Evolutionary conservation across 2,113 vertebrate species (phyloP).

Genomic region (Coryphaenoides rupestris): DNA sequence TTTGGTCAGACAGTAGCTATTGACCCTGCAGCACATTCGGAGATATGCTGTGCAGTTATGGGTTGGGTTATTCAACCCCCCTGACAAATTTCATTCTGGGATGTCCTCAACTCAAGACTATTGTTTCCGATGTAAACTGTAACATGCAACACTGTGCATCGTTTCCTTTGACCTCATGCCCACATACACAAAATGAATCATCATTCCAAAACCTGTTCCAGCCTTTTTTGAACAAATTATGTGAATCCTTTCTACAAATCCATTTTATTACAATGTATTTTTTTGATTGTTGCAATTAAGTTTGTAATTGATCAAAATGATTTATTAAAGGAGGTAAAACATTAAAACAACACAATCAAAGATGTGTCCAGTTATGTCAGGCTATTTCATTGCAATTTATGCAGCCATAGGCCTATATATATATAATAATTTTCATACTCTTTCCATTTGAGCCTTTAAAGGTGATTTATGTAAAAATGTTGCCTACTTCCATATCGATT

Average conservation of each 20-base stretch:
- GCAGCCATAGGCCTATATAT: too few species aligned
- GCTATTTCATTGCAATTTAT: too few species aligned
- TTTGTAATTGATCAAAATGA: slow-evolving; percentile 70
- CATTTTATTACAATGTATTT: slow-evolving; percentile 66
- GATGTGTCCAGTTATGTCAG: too few species aligned
- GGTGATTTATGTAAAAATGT: too few species aligned
- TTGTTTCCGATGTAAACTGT: too few species aligned
- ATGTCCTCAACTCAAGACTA: slow-evolving; percentile 6
- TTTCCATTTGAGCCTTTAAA: too few species aligned
- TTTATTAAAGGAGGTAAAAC: slow-evolving; percentile 34
- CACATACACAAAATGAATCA: slow-evolving; percentile 12
- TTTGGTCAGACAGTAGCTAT: slow-evolving; percentile 5
- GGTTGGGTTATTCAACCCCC: too few species aligned
- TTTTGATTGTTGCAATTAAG: slow-evolving; percentile 67
- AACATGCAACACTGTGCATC: not conserved
- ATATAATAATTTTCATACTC: too few species aligned
- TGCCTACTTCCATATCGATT: too few species aligned
- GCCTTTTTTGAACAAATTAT: slow-evolving; percentile 47
- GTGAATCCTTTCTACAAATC: slow-evolving; percentile 61
- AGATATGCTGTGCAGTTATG: too few species aligned
- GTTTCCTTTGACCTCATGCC: slow-evolving; percentile 17
- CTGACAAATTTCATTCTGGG: slow-evolving; percentile 11
- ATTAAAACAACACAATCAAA: too few species aligned
- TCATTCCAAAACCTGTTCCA: slow-evolving; percentile 36
- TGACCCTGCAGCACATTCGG: too few species aligned